Conservation (phyloP, 2,797 vertebrate species). For the Artibeus jamaicensis region DNA sequence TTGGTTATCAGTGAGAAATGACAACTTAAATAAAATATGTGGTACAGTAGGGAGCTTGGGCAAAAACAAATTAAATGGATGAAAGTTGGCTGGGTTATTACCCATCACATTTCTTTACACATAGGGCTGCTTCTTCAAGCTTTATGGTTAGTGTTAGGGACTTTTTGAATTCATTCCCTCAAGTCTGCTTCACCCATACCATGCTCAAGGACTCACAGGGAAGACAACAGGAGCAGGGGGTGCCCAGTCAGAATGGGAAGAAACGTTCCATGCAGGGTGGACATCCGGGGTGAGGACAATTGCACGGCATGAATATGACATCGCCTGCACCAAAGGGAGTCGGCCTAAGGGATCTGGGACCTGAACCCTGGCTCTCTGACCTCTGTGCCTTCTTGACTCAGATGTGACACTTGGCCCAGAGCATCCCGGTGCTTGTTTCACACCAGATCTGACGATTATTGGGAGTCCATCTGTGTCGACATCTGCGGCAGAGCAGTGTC, state of each 20-base stretch:
- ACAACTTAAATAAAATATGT: neutral
- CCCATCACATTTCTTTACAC: neutral
- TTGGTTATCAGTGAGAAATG: neutral
- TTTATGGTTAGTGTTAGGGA: neutral
- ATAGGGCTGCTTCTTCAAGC: neutral
- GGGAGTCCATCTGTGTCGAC: neutral
- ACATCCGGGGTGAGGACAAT: neutral
- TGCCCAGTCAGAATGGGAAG: neutral
- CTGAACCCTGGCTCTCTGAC: neutral
- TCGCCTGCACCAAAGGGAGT: neutral
- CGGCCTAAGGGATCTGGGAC: too few relatives aligned
- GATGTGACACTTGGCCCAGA: neutral
- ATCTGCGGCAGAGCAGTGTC: neutral
- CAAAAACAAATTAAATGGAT: neutral
- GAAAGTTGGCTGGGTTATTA: neutral
- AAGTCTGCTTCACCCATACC: neutral
- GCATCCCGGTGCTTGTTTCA: neutral
- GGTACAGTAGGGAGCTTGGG: neutral
- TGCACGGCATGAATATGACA: neutral
- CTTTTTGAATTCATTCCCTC: neutral
- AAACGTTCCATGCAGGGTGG: accelerated
- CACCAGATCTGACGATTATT: neutral
- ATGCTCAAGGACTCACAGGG: neutral
- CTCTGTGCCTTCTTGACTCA: neutral
- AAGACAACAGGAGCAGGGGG: neutral